phyloP scores from a whole-genome alignment of 2,113 vertebrate species.

The Caranx ignobilis region DNA sequence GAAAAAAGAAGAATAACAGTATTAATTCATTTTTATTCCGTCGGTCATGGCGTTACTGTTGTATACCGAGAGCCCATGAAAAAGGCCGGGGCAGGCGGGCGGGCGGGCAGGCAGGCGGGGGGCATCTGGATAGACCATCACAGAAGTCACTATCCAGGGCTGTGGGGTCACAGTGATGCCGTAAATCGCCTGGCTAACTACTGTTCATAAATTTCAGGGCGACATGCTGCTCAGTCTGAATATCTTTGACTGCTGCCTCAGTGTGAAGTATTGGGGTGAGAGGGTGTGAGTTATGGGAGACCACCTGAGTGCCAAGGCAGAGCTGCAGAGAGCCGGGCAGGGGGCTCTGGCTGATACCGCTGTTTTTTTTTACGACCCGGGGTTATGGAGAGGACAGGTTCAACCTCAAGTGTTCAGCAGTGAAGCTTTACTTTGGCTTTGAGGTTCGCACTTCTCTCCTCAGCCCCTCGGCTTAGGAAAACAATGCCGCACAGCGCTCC shows the following conservation, averaged over 20 bases:
- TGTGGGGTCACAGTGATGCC: conserved; percentile 55
- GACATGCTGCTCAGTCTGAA: conserved; percentile 60
- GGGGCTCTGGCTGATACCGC: conserved; percentile 44
- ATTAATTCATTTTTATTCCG: conserved; percentile 69
- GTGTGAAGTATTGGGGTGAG: conserved; percentile 56
- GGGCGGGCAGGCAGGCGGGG: conserved; percentile 23
- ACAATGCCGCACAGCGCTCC: conserved; percentile 3
- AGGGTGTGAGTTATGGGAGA: conserved; percentile 70
- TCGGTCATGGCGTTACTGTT: conserved; percentile 23
- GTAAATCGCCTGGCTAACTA: conserved; percentile 70
- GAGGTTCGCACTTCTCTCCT: conserved; percentile 36
- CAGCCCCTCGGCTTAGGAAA: conserved; percentile 48
- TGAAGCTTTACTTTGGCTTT: conserved; percentile 67
- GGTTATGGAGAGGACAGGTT: conserved; percentile 66
- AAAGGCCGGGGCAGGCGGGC: conserved; percentile 25
- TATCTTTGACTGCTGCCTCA: conserved; percentile 54
- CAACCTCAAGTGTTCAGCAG: conserved; percentile 2
- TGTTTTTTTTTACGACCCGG: conserved; percentile 36
- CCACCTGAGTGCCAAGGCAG: conserved; percentile 71
- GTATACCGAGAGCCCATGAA: conserved; percentile 34
- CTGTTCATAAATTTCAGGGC: conserved; percentile 69
- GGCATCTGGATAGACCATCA: conserved; percentile 75
- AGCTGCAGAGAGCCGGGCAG: conserved; percentile 44
- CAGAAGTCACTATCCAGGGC: conserved; percentile 39
- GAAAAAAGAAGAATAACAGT: conserved; percentile 59